Percentiles rank a stretch among this genome's conserved stretches.
Conservation (phyloP, 2,113 vertebrate species). For the Myiagra hebetior region DNA sequence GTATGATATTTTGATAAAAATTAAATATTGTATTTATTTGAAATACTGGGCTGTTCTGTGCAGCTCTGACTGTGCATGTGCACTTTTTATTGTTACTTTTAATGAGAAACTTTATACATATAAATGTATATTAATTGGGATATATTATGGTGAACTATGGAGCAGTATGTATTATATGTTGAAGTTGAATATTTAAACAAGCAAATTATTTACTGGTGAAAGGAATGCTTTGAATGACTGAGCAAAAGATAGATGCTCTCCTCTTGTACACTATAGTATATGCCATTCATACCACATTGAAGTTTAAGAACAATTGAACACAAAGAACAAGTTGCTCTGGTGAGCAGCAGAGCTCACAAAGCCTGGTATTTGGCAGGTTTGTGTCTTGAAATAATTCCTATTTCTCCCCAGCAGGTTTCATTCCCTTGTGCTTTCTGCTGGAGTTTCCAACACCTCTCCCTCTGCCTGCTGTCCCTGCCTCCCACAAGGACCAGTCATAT, state of each 20-base stretch:
- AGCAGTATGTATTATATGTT: slow-evolving; percentile 72
- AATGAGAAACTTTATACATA: slow-evolving; percentile 68
- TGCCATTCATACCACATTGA: slow-evolving; percentile 63
- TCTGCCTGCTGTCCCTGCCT: background rate
- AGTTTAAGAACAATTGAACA: slow-evolving; percentile 38
- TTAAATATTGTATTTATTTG: slow-evolving; percentile 79
- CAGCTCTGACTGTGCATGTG: slow-evolving; percentile 78
- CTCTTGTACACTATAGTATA: slow-evolving; percentile 72
- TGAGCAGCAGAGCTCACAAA: background rate
- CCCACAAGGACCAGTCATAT: background rate
- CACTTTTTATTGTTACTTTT: slow-evolving; percentile 82
- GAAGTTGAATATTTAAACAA: slow-evolving; percentile 58
- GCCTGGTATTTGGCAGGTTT: background rate
- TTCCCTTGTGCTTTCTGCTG: background rate
- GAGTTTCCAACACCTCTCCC: background rate
- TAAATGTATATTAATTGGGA: slow-evolving; percentile 63
- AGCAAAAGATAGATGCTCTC: slow-evolving; percentile 50
- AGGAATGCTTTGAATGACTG: slow-evolving; percentile 62
- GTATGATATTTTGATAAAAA: slow-evolving; percentile 83
- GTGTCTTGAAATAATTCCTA: background rate
- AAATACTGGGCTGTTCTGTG: slow-evolving; percentile 76
- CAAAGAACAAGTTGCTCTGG: background rate
- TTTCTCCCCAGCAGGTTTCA: background rate
- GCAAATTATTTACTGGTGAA: slow-evolving; percentile 56
- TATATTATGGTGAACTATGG: slow-evolving; percentile 75